These are phyloP conservation scores for Stylophora pistillata DNA, from an alignment of 64 coral and sea anemone genomes.

Conservation along the genomic window DNA sequence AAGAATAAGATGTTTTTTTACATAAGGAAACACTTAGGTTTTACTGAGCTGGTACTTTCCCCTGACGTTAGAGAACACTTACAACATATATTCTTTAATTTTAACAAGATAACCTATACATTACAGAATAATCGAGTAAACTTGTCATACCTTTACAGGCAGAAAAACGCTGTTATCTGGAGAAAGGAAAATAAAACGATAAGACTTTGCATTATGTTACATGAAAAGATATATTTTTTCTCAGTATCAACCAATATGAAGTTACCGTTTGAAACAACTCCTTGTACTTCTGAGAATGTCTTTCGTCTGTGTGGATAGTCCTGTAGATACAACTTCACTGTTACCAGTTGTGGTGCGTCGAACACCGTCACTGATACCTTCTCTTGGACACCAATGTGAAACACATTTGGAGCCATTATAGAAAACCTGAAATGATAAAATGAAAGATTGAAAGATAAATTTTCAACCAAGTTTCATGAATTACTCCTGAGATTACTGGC, in stretches of 20 bases:
- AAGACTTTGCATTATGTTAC: no score
- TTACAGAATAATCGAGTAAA: no score
- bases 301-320: conserved; percentile 87
- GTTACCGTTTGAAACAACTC: conserved; percentile 61
- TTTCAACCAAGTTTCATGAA: neutral
- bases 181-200: neutral
- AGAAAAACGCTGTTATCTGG: conserved; percentile 20
- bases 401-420: conserved; percentile 72
- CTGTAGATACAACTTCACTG: conserved; percentile 71
- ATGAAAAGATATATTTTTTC: no score
- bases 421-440: conserved; percentile 41
- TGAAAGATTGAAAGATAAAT: neutral
- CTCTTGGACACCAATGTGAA: conserved; percentile 78
- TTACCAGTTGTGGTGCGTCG: conserved; percentile 41
- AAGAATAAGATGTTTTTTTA: no score
- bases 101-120: no score
- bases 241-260: no score
- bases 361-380: conserved; percentile 63
- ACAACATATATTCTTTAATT: no score
- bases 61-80: no score
- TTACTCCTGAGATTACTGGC: neutral
- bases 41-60: no score
- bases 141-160: conserved; percentile 20
- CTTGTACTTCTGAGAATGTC: conserved; percentile 76
- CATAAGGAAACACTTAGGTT: no score